Evolutionary conservation across 2,113 vertebrate genomes (phyloP).

Genomic region (Vidua macroura): DNA sequence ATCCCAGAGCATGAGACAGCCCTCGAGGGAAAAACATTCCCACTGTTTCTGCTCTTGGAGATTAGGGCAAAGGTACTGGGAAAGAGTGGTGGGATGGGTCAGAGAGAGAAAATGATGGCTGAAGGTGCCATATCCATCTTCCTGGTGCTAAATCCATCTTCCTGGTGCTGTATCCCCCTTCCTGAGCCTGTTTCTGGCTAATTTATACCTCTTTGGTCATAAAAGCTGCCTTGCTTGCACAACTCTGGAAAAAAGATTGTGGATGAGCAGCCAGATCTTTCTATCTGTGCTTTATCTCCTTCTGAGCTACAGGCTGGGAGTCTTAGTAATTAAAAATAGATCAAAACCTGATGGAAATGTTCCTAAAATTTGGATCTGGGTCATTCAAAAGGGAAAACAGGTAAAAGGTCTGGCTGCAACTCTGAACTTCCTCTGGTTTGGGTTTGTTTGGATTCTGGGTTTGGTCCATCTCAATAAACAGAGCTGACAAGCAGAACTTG

Average conservation of each 20-base stretch:
- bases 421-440: not conserved
- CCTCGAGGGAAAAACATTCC: not conserved
- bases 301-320: not conserved
- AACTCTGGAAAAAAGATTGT: not conserved
- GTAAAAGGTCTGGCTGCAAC: not conserved
- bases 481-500: constrained; percentile 18
- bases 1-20: not conserved
- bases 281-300: not conserved
- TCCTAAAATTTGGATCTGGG: not conserved
- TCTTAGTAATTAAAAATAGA: not conserved
- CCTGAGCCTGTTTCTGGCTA: not conserved
- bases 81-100: not conserved
- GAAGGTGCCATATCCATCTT: not conserved
- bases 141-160: not conserved
- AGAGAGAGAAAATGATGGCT: not conserved
- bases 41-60: not conserved
- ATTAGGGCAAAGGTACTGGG: not conserved
- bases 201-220: not conserved
- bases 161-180: not conserved
- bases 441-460: constrained; percentile 17
- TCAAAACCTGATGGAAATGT: not conserved
- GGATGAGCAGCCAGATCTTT: not conserved
- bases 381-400: not conserved
- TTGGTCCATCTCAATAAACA: constrained; percentile 14
- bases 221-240: not conserved